These are phyloP conservation scores for Lordiphosa fenestrarum DNA, from an alignment of 2,888 invertebrate species.

Conservation along the genomic window DNA sequence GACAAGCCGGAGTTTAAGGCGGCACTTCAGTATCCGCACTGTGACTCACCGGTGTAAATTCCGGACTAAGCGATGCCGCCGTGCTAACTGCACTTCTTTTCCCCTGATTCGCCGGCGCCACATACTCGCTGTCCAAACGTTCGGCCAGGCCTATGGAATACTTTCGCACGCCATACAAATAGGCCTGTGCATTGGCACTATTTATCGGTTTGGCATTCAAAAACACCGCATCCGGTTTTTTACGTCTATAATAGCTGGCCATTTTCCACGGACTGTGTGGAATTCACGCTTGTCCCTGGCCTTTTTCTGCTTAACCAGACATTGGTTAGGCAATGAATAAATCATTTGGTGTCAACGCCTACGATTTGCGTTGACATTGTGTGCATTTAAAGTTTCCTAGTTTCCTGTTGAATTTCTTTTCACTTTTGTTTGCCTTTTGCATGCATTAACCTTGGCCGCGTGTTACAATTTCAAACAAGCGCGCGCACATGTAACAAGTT, in stretches of 20 bases:
- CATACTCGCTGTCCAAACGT: slow-evolving; percentile 65
- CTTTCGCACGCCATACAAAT: slow-evolving; percentile 61
- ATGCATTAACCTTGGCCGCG: slow-evolving; percentile 70
- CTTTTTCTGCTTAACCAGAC: slow-evolving; percentile 15
- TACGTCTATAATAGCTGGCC: slow-evolving; percentile 71
- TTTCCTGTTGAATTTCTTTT: slow-evolving; percentile 66
- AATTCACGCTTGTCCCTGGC: slow-evolving; percentile 12
- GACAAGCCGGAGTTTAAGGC: background rate
- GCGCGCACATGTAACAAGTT: no score
- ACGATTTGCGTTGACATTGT: slow-evolving; percentile 44
- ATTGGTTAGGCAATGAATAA: slow-evolving; percentile 16
- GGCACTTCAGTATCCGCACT: no score
- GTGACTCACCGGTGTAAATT: slow-evolving; percentile 62
- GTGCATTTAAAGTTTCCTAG: slow-evolving; percentile 43
- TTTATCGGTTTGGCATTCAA: slow-evolving; percentile 78
- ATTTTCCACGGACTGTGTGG: slow-evolving; percentile 59
- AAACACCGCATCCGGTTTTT: slow-evolving; percentile 76
- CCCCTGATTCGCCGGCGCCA: slow-evolving; percentile 40
- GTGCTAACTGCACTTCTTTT: slow-evolving; percentile 69
- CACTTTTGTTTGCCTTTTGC: slow-evolving; percentile 60
- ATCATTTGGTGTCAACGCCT: slow-evolving; percentile 15
- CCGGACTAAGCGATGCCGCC: slow-evolving; percentile 64
- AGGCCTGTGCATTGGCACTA: slow-evolving; percentile 60
- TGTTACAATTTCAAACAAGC: slow-evolving; percentile 40
- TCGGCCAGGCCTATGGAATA: slow-evolving; percentile 75